Evolutionary conservation across 2,113 vertebrate genomes (phyloP).

Genomic region (Pelusios castaneus): DNA sequence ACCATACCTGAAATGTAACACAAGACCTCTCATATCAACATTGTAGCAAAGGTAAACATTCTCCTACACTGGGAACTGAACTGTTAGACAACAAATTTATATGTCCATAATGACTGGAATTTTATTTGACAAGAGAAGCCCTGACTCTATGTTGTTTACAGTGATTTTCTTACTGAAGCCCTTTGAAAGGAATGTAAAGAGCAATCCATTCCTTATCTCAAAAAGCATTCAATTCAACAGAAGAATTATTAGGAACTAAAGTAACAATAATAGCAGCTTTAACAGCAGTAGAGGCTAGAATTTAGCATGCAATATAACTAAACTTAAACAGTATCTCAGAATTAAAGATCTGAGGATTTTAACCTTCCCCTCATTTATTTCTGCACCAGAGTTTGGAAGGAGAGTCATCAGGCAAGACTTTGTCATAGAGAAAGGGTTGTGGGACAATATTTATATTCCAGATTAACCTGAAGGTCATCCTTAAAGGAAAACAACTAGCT

Average conservation of each 20-base stretch:
- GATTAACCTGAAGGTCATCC: neutral
- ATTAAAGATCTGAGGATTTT: neutral
- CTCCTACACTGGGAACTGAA: neutral
- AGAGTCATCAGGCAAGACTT: neutral
- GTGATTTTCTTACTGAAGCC: neutral
- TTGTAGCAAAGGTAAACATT: neutral
- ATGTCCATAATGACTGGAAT: neutral
- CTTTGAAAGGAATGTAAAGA: neutral
- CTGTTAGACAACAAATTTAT: neutral
- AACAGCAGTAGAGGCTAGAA: neutral
- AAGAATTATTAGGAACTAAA: neutral
- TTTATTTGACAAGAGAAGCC: neutral
- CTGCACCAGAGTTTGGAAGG: neutral
- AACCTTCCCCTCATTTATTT: neutral
- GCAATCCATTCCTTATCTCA: neutral
- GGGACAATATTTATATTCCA: neutral
- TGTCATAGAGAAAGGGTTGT: neutral
- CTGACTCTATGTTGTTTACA: neutral
- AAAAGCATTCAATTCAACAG: neutral
- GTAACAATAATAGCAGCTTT: neutral
- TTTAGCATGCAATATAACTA: neutral
- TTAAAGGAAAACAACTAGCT: too few species aligned
- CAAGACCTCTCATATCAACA: neutral
- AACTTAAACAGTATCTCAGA: neutral
- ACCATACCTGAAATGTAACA: neutral